These are phyloP conservation scores for Cyclopterus lumpus DNA, from an alignment of 2,797 vertebrate species.

Conservation along the genomic window DNA sequence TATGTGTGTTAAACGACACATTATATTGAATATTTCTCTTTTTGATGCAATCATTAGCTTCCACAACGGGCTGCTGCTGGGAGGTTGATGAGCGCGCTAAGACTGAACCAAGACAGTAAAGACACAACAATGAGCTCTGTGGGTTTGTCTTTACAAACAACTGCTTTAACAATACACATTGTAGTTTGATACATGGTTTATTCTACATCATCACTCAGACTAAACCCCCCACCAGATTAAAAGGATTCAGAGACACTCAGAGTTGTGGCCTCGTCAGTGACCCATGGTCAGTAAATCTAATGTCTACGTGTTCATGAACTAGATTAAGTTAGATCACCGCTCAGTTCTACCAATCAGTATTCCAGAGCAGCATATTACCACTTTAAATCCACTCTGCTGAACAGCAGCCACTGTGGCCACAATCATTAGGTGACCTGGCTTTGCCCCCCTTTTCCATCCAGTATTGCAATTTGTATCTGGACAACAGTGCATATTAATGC, in stretches of 20 bases:
- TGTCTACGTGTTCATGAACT: slow-evolving; percentile 1
- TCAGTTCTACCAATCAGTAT: not conserved
- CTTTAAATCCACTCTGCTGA: not conserved
- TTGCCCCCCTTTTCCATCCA: not conserved
- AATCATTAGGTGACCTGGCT: not conserved
- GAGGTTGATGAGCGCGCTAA: too few relatives aligned
- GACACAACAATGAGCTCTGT: too few relatives aligned
- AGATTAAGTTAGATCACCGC: not conserved
- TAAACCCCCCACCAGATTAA: slow-evolving; percentile 13
- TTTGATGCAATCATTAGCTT: too few relatives aligned
- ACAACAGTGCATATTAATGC: not conserved
- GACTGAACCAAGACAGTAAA: too few relatives aligned
- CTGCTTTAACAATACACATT: too few relatives aligned
- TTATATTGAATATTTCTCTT: too few relatives aligned
- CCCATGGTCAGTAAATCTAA: not conserved
- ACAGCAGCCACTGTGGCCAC: not conserved
- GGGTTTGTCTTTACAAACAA: too few relatives aligned
- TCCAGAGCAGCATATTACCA: not conserved
- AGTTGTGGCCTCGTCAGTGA: not conserved
- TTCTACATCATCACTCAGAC: slow-evolving; percentile 24
- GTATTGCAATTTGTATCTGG: not conserved
- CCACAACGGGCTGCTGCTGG: too few relatives aligned
- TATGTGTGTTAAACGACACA: too few relatives aligned
- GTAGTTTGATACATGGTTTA: too few relatives aligned
- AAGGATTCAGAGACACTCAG: slow-evolving; percentile 2